Evolutionary conservation across 2,113 vertebrate species (phyloP), one percentile per base, ranked within the genome.

Genomic region (Cinclus mexicanus): DNA sequence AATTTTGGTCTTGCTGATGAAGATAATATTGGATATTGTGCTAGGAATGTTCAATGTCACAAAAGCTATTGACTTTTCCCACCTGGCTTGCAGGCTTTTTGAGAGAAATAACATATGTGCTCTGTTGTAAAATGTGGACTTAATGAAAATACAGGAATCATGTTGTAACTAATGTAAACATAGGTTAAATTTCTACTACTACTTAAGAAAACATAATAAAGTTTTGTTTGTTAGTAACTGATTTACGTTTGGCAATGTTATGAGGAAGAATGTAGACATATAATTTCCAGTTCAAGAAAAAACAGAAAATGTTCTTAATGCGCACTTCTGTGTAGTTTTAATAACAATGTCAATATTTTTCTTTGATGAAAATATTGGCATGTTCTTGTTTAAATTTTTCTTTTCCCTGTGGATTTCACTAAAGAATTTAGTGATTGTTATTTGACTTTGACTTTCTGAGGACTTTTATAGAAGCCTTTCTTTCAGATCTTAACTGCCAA

Each of bases 311-410:
- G 39, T 96, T 96, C 74, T 74, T 94, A 56, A 70, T 89, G 53
- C 96, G 81, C 84, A 88, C 63, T 87, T 91, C n/a, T 89, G 87
- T 95, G 97, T 97, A 96, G 96, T 96, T 97, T 95, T 93, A 97
- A 95, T 86, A 94, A 74, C 18, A 91, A 72, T 86, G 89, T 96
- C 89, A 97, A 96, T 97, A 95, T 96, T 97, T 97, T 95, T 95
- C 52, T 97, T 96, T 97, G 90, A 96, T 97, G 87, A 82, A 93
- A 89, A 47, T 60, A 10, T 22, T 63, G 50, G 37, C 12, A 1
- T 57, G 50, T 41, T 53, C 63, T 49, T 4, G 7, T 46, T 91
- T 76, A 53, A 7, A 10, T 94, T 96, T 91, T 79, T 91, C 75
- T 96, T 74, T 69, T 42, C 33, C 42, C 42, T 72, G 37, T 80